These are phyloP conservation scores for Zeugodacus cucurbitae DNA, from an alignment of 1,140 invertebrate species.

Conservation along the genomic window DNA sequence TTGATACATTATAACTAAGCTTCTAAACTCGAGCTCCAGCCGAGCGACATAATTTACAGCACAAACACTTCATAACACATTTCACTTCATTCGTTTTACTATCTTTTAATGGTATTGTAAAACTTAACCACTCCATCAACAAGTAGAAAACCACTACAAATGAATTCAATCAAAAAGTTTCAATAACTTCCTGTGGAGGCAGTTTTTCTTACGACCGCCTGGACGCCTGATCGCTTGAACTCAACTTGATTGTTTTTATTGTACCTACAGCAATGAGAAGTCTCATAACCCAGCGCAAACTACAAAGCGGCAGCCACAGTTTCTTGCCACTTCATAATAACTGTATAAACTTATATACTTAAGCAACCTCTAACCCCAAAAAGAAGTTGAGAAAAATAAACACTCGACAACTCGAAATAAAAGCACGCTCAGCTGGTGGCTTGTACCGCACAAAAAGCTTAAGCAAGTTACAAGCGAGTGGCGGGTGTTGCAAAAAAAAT, in stretches of 20 bases:
- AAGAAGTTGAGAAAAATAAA: background rate
- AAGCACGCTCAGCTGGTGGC: background rate
- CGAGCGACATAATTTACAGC: background rate
- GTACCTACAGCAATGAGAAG: background rate
- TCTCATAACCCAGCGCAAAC: background rate
- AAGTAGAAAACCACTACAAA: background rate
- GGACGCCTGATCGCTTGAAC: background rate
- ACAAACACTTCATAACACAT: background rate
- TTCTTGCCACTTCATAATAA: background rate
- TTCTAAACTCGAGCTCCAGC: background rate
- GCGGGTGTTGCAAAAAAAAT: background rate
- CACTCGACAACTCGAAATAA: background rate
- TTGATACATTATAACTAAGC: no score
- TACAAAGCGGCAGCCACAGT: background rate
- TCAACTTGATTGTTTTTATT: background rate
- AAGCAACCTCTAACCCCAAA: slow-evolving; percentile 12
- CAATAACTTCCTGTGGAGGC: background rate
- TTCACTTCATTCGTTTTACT: background rate
- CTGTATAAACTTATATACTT: background rate
- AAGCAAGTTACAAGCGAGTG: background rate
- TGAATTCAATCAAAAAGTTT: slow-evolving; percentile 25
- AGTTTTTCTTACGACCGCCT: background rate
- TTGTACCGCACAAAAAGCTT: background rate
- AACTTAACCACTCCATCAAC: background rate
- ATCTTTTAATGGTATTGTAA: background rate